Base-by-base conservation (phyloP, 2,888 invertebrate species). In the Leucozona laternaria region DNA sequence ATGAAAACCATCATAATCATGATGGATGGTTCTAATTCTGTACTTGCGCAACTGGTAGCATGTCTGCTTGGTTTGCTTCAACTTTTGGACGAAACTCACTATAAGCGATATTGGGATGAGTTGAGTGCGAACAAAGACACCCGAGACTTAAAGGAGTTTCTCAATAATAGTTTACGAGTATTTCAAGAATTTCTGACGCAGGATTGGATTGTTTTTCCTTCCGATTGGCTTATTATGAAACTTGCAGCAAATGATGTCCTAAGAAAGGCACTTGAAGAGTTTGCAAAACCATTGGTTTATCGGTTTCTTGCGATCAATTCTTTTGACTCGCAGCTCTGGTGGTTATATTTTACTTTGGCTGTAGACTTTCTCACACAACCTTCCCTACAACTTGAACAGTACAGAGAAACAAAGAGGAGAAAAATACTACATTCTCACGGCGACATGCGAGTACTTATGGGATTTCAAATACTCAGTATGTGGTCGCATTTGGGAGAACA, bases 391-490 rank as follows among this genome's bases (percentile, higher is more conserved):
- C 92, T 97, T 77, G 97, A 97, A 90, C 95, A 95, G 88, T 97
- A 97, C 91, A 95, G 96, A n/a, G 95, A 96, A 88, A 95, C 95
- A 2, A 97, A 97, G 90, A 93, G 96, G 0, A 95, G 96, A 82
- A 96, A 96, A 91, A 95, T 97, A 78, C 93, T 96, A 17, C 95
- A 96, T 89, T 96, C 95, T 77, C 96, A 97, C 90, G 96, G 96
- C 1, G 97, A 98, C 90, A 97, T 98, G 98, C 94, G 98, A 73
- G 97, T 98, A 2, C 94, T 96, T 17, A 98, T 98, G 95, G 98
- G 98, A 34, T 96, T 97, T 91, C 97, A 98, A 90, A 97, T 98
- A 88, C 94, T 98, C 11, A 96, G 97, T 25, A 97, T 97, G 93
- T 98, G 98, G 98, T 96, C 96, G 34, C 96, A 97, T 89, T 93